Evolutionary conservation across 37 sponge, comb jelly and placozoan species (phyloP), one percentile per base, ranked within the genome.

Genomic region (Tethya wilhelma): DNA sequence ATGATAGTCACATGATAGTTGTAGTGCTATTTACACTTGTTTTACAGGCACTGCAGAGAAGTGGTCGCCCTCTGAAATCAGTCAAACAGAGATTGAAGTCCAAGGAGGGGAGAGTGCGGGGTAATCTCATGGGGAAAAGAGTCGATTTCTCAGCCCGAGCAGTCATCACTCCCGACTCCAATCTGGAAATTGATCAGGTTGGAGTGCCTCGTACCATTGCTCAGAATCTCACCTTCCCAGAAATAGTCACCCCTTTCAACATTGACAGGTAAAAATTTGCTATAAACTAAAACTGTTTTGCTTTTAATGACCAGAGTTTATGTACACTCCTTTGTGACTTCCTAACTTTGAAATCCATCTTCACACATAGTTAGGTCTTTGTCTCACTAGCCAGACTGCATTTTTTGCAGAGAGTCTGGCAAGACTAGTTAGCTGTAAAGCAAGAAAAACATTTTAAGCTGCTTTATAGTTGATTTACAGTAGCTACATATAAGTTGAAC

Each of bases 61-160:
- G 94, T 31, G 99, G 99, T 0, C 83, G 98, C 22, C 96, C 98
- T 0, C 90, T 99, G 40, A 99, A 99, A 75, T 96, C 99, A 1
- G 71, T 99, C 65, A 99, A 99, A 68, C 96, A 96, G 69, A 46
- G 99, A 44, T 81, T 99, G 41, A 99, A 99, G 75, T 88, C 90
- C 70, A 99, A 99, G 64, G 99, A 99, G 84, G 99, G 99, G 0
- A 90, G 99, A 65, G 91, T 99, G 26, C 79, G 99, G 43, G 99
- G 99, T 1, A 99, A 99, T 75, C 72, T 99, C 71, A 99, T 99
- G 99, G 99, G 99, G 44, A 99, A 99, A 77, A 88, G 99, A 65
- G 99, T 99, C n/a, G 99, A 99, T 70, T 99, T 99, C 73, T 99
- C 99, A 0, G 97, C 99, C 1, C 95, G 99, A 58, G 94, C 99